A percentile compares a stretch with the other conserved stretches of the same genome.
Conservation (phyloP, 1,140 invertebrate genomes). For the Carposina sasakii region DNA sequence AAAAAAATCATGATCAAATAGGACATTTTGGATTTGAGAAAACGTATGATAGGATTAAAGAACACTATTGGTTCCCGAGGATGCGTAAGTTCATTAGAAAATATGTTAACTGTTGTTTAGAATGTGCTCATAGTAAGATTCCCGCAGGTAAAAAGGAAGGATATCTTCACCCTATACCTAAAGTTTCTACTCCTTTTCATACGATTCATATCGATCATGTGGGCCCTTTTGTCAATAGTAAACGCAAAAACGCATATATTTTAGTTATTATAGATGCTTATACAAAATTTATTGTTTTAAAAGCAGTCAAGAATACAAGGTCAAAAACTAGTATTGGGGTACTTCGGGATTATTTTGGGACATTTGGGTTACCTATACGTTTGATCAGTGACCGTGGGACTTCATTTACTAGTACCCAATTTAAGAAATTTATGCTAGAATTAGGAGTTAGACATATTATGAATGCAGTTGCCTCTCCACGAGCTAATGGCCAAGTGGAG, state of each 20-base stretch:
- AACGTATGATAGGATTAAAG: background rate
- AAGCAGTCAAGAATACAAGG: slow-evolving; percentile 7
- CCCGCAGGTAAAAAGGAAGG: slow-evolving; percentile 1
- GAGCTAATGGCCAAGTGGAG: slow-evolving; percentile 1
- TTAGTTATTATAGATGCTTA: slow-evolving; percentile 6
- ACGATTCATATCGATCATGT: slow-evolving; percentile 8
- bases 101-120: background rate
- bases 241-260: slow-evolving; percentile 1
- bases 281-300: slow-evolving; percentile 8
- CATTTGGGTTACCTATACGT: background rate
- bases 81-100: background rate
- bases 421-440: slow-evolving; percentile 1
- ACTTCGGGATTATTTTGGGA: slow-evolving; percentile 2
- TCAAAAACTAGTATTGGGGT: background rate
- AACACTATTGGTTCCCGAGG: background rate
- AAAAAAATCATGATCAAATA: slow-evolving; percentile 10
- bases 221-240: slow-evolving; percentile 9
- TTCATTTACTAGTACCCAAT: slow-evolving; percentile 8
- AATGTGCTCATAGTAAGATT: background rate
- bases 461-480: slow-evolving; percentile 3
- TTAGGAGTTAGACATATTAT: slow-evolving; percentile 1
- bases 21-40: slow-evolving; percentile 13
- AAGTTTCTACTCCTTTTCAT: slow-evolving; percentile 2
- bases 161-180: slow-evolving; percentile 4
- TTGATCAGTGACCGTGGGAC: slow-evolving; percentile 5